Base-by-base conservation (phyloP, 2,888 invertebrate genomes). In the Synergus gifuensis region DNA sequence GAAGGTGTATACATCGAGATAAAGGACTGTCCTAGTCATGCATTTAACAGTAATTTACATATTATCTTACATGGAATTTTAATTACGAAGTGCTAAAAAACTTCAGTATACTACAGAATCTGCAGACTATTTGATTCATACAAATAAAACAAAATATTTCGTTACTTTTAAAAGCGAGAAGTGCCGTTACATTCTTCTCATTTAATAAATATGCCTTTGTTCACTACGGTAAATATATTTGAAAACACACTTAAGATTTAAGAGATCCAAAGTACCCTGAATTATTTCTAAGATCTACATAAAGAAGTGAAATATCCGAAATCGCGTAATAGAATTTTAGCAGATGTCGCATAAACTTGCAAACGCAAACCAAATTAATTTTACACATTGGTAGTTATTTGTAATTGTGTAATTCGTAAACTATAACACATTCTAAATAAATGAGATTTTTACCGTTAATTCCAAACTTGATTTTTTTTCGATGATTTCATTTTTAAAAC, bases 21-120 rank as follows among this genome's bases (percentile, higher is more conserved):
- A 54, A 73, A 54, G 49, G 49, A 73, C 54, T 73, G 73, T 54
- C 73, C 73, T 73, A 73, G 73, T 73, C 54, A 54, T 49, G 16
- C 73, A 54, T 54, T 49, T 16, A 73, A 14, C 73, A 49, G 22
- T 73, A 54, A 73, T 54, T 54, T 11, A 40, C 28, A 73, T 73
- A 73, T 73, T 73, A 73, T n/a, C 46, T 73, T 54, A 54, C 36
- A 36, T 22, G 36, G 49, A 69, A 46, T 46, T 69, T 28, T 16
- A 28, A 28, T 69, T 49, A 69, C 28, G 22, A 46, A 46, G 54
- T 3, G 36, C 36, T 16, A n/a, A 16, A n/a, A 16, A 8, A 22
- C 18, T 22, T 16, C 4, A 22, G 1, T 36, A 16, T 46, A 36
- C 5, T 16, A 4, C 4, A 36, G 36, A 54, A 54, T 73, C 28